Conservation (phyloP, 2,888 invertebrate genomes). For the Drosophila nigricruria region DNA sequence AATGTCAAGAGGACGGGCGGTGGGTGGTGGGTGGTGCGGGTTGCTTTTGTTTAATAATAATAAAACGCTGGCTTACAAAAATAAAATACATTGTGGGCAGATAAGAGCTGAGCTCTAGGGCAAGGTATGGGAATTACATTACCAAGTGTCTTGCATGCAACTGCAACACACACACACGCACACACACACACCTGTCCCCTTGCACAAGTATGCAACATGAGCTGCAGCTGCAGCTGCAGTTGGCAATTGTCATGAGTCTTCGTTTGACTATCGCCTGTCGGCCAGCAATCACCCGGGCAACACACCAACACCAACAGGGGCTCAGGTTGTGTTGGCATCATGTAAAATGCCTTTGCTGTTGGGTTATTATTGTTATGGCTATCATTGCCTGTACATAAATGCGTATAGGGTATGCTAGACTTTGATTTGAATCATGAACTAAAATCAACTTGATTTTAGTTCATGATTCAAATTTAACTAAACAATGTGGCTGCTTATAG, state of each 20-base stretch:
- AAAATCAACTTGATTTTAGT: fast-evolving
- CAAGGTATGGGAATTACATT: constrained; percentile 51
- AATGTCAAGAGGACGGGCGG: constrained; percentile 47
- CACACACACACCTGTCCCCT: neutral
- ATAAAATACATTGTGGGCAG: constrained; percentile 38
- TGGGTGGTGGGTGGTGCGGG: neutral
- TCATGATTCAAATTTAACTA: neutral
- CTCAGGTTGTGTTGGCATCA: constrained; percentile 30
- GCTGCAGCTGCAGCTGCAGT: constrained; percentile 18
- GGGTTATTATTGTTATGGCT: constrained; percentile 55
- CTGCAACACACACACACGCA: constrained; percentile 18
- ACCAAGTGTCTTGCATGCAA: constrained; percentile 46
- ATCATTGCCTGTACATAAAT: constrained; percentile 6
- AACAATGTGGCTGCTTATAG: neutral
- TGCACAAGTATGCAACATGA: constrained; percentile 3
- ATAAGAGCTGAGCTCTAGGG: neutral
- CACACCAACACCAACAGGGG: constrained; percentile 23
- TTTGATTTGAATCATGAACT: no score
- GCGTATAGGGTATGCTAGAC: constrained; percentile 6
- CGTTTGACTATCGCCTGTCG: constrained; percentile 59
- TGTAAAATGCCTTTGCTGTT: constrained; percentile 48
- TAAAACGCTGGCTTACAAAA: constrained; percentile 53
- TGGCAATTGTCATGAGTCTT: constrained; percentile 67
- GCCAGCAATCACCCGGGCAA: constrained; percentile 69
- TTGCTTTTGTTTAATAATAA: constrained; percentile 69